Conservation (phyloP, 2,113 vertebrate species). For the Conger conger region DNA sequence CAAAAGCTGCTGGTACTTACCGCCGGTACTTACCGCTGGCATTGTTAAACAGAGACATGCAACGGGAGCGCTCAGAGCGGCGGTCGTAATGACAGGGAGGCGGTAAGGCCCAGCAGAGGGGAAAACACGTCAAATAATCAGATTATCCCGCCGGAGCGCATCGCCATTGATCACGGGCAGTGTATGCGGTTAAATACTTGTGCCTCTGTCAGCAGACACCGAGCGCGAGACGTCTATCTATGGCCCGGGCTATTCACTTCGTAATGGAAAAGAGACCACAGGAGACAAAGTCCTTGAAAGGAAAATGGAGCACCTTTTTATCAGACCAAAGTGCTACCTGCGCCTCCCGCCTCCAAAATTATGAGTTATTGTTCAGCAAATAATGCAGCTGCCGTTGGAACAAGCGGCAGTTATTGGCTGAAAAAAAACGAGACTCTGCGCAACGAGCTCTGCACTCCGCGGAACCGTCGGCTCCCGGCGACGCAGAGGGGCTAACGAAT, state of each 20-base stretch:
- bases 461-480: slow-evolving; percentile 40
- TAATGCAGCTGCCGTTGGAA: slow-evolving; percentile 58
- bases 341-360: slow-evolving; percentile 51
- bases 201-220: slow-evolving; percentile 38
- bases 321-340: slow-evolving; percentile 44
- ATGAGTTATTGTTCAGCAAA: slow-evolving; percentile 64
- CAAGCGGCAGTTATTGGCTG: slow-evolving; percentile 61
- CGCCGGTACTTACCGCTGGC: slow-evolving; percentile 9
- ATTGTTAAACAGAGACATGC: slow-evolving; percentile 41
- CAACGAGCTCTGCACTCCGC: slow-evolving; percentile 44
- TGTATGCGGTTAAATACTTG: slow-evolving; percentile 27
- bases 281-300: slow-evolving; percentile 51
- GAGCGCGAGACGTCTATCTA: slow-evolving; percentile 32
- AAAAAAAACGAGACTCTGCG: slow-evolving; percentile 35
- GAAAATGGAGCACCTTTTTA: slow-evolving; percentile 49
- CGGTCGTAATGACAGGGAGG: slow-evolving; percentile 38
- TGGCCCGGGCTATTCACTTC: slow-evolving; percentile 56
- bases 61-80: slow-evolving; percentile 44
- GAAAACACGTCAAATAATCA: slow-evolving; percentile 41
- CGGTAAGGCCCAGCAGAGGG: slow-evolving; percentile 35
- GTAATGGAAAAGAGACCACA: slow-evolving; percentile 54
- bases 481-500: slow-evolving; percentile 48
- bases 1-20: not conserved
- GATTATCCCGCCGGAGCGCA: slow-evolving; percentile 39
- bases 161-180: slow-evolving; percentile 41